Conservation (phyloP, 2,113 vertebrate species). For the Choloepus hoffmanni region DNA sequence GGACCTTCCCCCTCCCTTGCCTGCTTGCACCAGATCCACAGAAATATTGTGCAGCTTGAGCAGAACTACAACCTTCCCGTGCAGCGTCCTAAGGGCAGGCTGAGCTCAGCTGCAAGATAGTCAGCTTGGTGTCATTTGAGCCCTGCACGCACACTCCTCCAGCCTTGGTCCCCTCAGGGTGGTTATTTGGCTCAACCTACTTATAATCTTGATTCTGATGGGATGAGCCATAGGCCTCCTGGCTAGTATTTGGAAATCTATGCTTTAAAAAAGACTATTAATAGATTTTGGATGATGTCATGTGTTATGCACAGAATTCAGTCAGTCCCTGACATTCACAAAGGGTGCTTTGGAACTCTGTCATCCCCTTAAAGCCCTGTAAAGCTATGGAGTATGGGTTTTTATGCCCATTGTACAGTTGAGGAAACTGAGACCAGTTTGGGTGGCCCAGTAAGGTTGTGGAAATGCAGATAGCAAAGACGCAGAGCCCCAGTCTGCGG, state of each 20-base stretch:
- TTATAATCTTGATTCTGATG: not conserved
- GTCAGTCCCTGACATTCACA: fast-evolving
- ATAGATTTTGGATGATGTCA: not conserved
- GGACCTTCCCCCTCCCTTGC: not conserved
- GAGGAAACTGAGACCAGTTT: not conserved
- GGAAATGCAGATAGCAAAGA: not conserved
- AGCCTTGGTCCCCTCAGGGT: not conserved
- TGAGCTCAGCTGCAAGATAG: not conserved
- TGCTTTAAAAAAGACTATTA: not conserved
- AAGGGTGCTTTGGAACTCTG: not conserved
- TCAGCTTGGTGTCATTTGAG: fast-evolving
- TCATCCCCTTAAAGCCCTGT: not conserved
- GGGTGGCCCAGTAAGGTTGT: not conserved
- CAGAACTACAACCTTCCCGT: fast-evolving
- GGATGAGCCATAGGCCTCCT: not conserved
- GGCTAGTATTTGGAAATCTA: not conserved
- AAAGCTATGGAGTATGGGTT: not conserved
- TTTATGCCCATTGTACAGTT: not conserved
- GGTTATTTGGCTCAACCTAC: no score
- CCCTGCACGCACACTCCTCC: no score
- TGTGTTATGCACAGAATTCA: not conserved
- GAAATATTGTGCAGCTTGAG: fast-evolving
- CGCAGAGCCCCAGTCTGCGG: not conserved
- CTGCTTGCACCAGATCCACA: fast-evolving
- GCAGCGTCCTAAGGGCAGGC: not conserved